Percentiles rank a stretch among this genome's conserved stretches.
Conservation (phyloP, 2,797 vertebrate genomes). For the Cyprinodon diabolis region DNA sequence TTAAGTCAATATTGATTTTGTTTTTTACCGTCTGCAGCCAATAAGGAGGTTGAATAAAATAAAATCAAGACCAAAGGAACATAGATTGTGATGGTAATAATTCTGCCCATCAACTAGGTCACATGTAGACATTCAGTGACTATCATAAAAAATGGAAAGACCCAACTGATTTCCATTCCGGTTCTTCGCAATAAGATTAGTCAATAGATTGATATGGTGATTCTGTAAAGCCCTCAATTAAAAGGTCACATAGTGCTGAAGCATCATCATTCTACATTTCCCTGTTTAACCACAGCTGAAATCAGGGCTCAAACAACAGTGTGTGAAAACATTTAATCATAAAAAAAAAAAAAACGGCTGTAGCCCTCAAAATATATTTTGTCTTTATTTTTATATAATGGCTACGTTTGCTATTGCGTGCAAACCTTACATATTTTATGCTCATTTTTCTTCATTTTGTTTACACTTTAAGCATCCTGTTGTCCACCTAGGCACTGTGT, state of each 20-base stretch:
- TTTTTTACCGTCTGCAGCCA: not conserved
- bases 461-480: too few relatives aligned
- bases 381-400: too few relatives aligned
- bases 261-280: not conserved
- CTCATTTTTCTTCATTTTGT: too few relatives aligned
- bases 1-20: not conserved
- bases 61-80: not conserved
- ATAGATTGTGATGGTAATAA: not conserved
- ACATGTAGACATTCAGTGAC: not conserved
- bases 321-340: not conserved
- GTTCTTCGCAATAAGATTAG: not conserved
- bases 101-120: not conserved
- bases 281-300: too few relatives aligned
- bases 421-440: not conserved
- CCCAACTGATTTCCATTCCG: not conserved
- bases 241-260: not conserved
- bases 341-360: too few relatives aligned
- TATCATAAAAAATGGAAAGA: not conserved
- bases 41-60: not conserved
- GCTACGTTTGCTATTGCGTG: not conserved
- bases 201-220: not conserved
- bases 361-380: too few relatives aligned
- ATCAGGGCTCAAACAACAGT: not conserved
- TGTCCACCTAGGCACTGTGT: too few relatives aligned
- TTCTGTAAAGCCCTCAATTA: not conserved